phyloP scores from a whole-genome alignment of 2,888 invertebrate species.

The Prostheceraeus crozeri region DNA sequence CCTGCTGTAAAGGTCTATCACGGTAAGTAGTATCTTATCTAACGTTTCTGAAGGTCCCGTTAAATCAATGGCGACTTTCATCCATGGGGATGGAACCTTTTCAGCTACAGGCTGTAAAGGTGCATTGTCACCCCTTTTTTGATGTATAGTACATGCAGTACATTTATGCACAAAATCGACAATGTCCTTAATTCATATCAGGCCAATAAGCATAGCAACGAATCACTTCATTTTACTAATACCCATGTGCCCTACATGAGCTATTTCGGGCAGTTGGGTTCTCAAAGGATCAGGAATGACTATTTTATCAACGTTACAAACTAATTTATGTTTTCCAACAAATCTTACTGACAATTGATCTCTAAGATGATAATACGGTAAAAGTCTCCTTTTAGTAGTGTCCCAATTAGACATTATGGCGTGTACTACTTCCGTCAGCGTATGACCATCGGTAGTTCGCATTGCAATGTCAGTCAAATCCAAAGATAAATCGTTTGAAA shows the following conservation, averaged over 20 bases:
- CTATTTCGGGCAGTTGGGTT: neutral
- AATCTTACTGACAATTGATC: conserved; percentile 4
- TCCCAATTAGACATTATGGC: conserved; percentile 20
- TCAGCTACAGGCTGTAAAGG: neutral
- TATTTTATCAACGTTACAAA: neutral
- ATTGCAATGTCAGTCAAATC: conserved; percentile 17
- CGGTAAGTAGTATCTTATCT: neutral
- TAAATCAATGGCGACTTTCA: neutral
- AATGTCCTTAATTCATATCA: neutral
- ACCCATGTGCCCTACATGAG: conserved; percentile 1
- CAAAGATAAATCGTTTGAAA: conserved; percentile 1
- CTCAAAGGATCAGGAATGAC: conserved; percentile 5
- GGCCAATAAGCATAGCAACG: conserved; percentile 5
- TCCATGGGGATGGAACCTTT: neutral
- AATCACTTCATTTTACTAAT: conserved; percentile 19
- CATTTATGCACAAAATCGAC: conserved; percentile 3
- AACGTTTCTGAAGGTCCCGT: neutral
- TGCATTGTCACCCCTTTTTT: neutral
- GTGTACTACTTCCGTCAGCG: conserved; percentile 4
- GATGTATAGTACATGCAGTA: conserved; percentile 1
- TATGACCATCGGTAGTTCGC: neutral
- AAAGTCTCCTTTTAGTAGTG: conserved; percentile 18
- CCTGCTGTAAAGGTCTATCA: conserved; percentile 2
- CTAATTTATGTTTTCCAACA: neutral
- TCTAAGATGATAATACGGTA: conserved; percentile 16